phyloP scores from a whole-genome alignment of 2,797 vertebrate species.

The Silurus lanzhouensis region DNA sequence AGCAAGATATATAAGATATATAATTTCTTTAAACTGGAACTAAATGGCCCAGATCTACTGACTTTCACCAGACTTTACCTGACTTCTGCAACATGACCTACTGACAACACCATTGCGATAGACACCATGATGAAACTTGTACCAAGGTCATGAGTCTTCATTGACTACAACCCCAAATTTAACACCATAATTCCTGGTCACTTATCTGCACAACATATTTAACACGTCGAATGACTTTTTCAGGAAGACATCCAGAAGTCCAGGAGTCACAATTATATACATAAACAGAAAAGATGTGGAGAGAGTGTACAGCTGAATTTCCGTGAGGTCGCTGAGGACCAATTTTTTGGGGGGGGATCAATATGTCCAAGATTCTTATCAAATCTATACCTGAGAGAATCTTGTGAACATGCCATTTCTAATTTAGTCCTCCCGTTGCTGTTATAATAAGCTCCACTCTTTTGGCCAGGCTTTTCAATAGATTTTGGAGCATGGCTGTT shows the following conservation, averaged over 20 bases:
- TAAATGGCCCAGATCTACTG: not conserved
- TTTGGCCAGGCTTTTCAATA: no score
- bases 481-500: no score
- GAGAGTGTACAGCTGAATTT: not conserved
- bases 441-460: no score
- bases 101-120: not conserved
- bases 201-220: not conserved
- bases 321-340: no score
- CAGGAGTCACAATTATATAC: not conserved
- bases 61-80: not conserved
- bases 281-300: not conserved
- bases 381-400: no score
- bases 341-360: no score
- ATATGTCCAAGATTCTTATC: no score
- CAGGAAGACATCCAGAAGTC: not conserved
- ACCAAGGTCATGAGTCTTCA: not conserved
- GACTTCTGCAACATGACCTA: not conserved
- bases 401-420: no score
- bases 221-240: not conserved
- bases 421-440: no score
- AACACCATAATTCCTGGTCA: not conserved
- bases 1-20: not conserved
- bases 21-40: not conserved
- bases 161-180: not conserved
- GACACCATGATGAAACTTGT: not conserved